A percentile compares a stretch with the other conserved stretches of the same genome.
Evolutionary conservation across 1,140 invertebrate genomes (phyloP).

Genomic region (Drosophila grimshawi): DNA sequence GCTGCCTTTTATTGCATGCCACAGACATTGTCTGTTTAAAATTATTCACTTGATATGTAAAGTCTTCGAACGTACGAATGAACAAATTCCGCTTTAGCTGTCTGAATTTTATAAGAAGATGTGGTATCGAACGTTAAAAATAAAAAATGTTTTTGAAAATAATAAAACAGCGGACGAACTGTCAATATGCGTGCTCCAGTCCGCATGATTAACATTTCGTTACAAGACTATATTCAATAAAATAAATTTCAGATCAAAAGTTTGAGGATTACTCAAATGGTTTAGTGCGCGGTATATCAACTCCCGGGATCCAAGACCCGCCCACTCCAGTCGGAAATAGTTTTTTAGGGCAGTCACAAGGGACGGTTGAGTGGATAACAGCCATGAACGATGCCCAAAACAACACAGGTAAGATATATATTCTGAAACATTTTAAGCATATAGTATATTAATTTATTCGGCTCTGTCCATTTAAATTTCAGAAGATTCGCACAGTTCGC

Average conservation of each 20-base stretch:
- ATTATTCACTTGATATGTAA: slow-evolving; percentile 25
- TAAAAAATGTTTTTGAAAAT: background rate
- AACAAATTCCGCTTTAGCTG: slow-evolving; percentile 21
- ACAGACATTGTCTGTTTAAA: slow-evolving; percentile 17
- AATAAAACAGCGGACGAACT: slow-evolving; percentile 3
- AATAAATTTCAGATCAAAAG: slow-evolving; percentile 49
- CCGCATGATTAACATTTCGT: too few species aligned
- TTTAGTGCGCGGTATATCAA: slow-evolving; percentile 40
- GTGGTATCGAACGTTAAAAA: too few species aligned
- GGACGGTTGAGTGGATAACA: slow-evolving; percentile 70
- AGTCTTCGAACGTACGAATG: slow-evolving; percentile 34
- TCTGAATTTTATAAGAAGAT: too few species aligned
- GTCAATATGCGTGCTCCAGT: background rate
- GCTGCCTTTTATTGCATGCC: slow-evolving; percentile 13
- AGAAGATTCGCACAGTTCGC: slow-evolving; percentile 82
- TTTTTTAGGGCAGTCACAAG: slow-evolving; percentile 66
- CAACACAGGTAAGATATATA: slow-evolving; percentile 48
- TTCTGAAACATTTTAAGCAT: background rate
- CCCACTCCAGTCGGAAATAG: slow-evolving; percentile 32
- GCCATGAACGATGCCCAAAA: slow-evolving; percentile 67
- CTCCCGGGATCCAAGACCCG: slow-evolving; percentile 31
- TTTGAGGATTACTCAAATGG: slow-evolving; percentile 62
- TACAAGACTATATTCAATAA: background rate
- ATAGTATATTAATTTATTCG: slow-evolving; percentile 2
- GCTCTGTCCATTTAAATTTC: slow-evolving; percentile 10